Evolutionary conservation across 2,797 vertebrate genomes (phyloP), one percentile per base, ranked within the genome.

Genomic region (Crax fasciolata): DNA sequence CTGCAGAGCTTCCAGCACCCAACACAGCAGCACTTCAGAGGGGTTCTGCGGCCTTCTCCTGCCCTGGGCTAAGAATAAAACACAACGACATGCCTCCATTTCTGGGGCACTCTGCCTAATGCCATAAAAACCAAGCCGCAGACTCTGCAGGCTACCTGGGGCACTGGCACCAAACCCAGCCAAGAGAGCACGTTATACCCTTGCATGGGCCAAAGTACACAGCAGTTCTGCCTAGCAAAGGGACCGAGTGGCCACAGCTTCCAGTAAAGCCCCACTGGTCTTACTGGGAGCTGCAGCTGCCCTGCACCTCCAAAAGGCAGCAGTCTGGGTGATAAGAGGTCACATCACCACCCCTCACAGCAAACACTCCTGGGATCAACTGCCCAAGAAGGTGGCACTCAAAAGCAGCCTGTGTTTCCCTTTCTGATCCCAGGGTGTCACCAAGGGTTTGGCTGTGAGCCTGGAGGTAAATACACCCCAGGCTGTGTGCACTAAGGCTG

Each of bases 11-110:
- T 89, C 70, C 66, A 71, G 23, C 0, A 0, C 39, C 63, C n/a
- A 4, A 71, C 81, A 89, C 57, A 95, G 86, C 90, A 92, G 87
- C 81, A 68, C 82, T 95, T 94, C 89, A 93, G 68, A 93, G 57
- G 23, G 73, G 38, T 23, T 80, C 68, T 46, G 44, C 16, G 39
- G 77, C 73, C 62, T 90, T 84, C 90, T 76, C 52, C 67, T 90
- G 74, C 72, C 87, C n/a, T 54, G 61, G 72, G 61, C 57, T 39
- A 77, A 85, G 67, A 82, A 41, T 32, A 85, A 89, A 66, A 12
- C 63, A 76, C 51, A 73, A 24, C 24, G 63, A 76, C 72, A 57
- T 90, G 59, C 89, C 89, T 58, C 52, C 51, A 62, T 21, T 70
- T 68, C 68, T 19, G 4, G 13, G 32, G 39, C 72, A n/a, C 73